Evolutionary conservation across 2,113 vertebrate species (phyloP), one percentile per base, ranked within the genome.

Genomic region (Forbesichthys papilliferus): DNA sequence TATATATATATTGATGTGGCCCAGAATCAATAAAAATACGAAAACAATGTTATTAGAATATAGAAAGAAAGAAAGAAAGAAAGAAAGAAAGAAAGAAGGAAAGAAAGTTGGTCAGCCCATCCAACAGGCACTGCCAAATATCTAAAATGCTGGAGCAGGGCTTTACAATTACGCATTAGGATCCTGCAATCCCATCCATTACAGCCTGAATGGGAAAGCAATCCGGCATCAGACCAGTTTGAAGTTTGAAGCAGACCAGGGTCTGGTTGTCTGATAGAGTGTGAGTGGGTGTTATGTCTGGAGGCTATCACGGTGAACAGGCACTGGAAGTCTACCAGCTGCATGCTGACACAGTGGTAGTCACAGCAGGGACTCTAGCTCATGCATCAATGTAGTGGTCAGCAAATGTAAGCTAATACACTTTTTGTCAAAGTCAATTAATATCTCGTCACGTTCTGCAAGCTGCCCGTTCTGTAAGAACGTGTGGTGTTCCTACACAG

Each of bases 161-260:
- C 74, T 73, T 64, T 74, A 68, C 18, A 61, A 16, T 42, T 34
- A 46, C 48, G 0, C 36, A 72, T 55, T 16, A 14, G 0, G 34
- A 78, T 76, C 66, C 46, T 58, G 49, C 14, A 3, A 49, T 71
- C 46, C 53, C 27, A 66, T 69, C 71, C 11, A n/a, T 68, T 56
- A 33, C 13, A 10, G 33, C 56, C 48, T 0, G 51, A 47, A 49
- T 57, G 62, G 62, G 42, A 70, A 74, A 75, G 79, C 42, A 0
- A 69, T 42, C 64, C 9, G 64, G 58, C 56, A 75, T 58, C 66
- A 33, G 27, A 34, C 52, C 52, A 27, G 27, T 53, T 72, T 61
- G 66, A 56, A 61, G 36, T 54, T 68, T 81, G 71, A 83, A 74
- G 68, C 69, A 82, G 42, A 55, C 61, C 82, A 76, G 82, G 46